phyloP scores from a whole-genome alignment of 2,113 vertebrate genomes.

The Cacatua alba region DNA sequence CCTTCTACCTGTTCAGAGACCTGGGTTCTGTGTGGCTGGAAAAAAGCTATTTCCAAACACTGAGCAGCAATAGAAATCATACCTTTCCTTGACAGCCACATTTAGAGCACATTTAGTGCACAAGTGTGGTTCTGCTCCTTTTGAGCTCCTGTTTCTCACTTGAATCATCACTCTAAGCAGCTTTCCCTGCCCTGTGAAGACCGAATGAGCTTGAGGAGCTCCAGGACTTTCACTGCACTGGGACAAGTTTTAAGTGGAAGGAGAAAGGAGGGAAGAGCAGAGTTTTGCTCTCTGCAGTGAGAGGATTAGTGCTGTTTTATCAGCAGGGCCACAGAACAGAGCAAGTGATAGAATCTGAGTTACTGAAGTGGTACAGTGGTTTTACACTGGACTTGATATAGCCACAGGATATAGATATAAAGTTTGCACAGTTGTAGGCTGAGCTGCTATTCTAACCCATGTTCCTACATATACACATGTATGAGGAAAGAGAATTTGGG shows the following conservation, averaged over 20 bases:
- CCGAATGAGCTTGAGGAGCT: background rate
- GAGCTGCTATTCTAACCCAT: background rate
- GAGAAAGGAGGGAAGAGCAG: background rate
- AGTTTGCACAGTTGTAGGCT: background rate
- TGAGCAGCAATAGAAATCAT: background rate
- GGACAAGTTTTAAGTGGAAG: background rate
- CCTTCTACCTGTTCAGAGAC: background rate
- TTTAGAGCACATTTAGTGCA: background rate
- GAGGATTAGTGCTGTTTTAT: background rate
- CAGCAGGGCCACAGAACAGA: background rate
- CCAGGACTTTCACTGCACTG: background rate
- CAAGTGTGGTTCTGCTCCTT: background rate
- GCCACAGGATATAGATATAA: background rate
- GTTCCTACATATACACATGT: fast-evolving
- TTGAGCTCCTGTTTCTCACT: background rate
- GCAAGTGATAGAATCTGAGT: background rate
- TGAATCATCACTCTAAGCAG: background rate
- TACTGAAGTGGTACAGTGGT: background rate
- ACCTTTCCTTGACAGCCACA: background rate
- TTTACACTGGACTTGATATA: conserved; percentile 29
- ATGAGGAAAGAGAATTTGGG: background rate
- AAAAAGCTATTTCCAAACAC: fast-evolving
- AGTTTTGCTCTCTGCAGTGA: background rate
- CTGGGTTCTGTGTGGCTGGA: background rate
- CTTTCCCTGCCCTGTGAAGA: background rate